Evolutionary conservation across 2,888 invertebrate genomes (phyloP).

Genomic region (Amiota communis): DNA sequence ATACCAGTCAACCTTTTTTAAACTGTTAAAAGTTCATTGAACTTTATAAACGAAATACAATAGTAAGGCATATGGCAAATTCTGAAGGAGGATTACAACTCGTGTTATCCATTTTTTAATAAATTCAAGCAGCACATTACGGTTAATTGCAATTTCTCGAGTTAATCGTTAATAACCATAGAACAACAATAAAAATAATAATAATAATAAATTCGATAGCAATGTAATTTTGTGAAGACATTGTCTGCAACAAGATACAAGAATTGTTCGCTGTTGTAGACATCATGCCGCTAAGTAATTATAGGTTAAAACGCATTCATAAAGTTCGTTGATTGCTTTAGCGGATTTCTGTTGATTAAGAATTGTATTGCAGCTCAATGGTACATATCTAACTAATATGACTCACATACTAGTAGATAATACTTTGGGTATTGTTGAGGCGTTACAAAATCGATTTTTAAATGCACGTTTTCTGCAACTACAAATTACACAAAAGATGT

Average conservation of each 20-base stretch:
- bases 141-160: no score
- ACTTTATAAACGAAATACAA: neutral
- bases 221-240: no score
- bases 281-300: conserved; percentile 4
- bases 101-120: no score
- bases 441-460: conserved; percentile 22
- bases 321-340: conserved; percentile 5
- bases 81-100: no score
- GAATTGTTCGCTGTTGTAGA: neutral
- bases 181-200: no score
- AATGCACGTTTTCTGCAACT: neutral
- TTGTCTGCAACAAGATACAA: no score
- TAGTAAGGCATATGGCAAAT: no score
- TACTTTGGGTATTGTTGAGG: neutral
- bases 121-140: no score
- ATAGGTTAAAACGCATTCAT: conserved; percentile 2
- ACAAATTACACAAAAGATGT: neutral
- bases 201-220: no score
- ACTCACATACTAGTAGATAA: neutral
- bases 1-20: no score
- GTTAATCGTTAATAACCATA: no score
- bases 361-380: neutral
- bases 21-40: conserved; percentile 8
- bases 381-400: neutral
- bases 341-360: conserved; percentile 1